These are phyloP conservation scores for Charanyca ferruginea DNA, from an alignment of 2,888 invertebrate genomes.

Conservation along the genomic window DNA sequence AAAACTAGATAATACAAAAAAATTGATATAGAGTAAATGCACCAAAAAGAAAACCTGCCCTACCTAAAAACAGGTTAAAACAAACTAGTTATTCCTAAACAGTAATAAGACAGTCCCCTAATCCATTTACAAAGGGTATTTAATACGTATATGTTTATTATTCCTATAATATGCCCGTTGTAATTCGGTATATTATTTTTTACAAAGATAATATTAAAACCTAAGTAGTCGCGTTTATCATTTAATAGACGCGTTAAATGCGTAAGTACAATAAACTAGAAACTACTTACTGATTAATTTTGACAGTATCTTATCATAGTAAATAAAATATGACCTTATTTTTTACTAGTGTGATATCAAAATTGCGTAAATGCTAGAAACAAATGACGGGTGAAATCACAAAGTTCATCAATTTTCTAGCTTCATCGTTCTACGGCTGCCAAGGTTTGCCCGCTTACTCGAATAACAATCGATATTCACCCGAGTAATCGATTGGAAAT, in stretches of 20 bases:
- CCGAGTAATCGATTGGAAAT: slow-evolving; percentile 59
- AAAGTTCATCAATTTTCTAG: not conserved
- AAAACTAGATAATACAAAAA: not conserved
- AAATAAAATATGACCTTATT: slow-evolving; percentile 34
- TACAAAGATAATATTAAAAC: slow-evolving; percentile 46
- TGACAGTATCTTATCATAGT: slow-evolving; percentile 47
- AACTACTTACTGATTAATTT: slow-evolving; percentile 44
- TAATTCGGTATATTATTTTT: slow-evolving; percentile 35
- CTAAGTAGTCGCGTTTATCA: slow-evolving; percentile 46
- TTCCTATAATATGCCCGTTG: slow-evolving; percentile 11
- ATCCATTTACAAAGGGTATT: slow-evolving; percentile 13
- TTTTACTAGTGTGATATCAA: slow-evolving; percentile 12
- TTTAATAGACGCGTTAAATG: slow-evolving; percentile 38
- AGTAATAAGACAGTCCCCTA: too few species aligned
- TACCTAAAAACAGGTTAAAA: too few species aligned
- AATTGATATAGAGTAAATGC: not conserved
- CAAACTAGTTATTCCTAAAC: too few species aligned
- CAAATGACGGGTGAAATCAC: slow-evolving; percentile 4
- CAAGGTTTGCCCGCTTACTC: slow-evolving; percentile 25
- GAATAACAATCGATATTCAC: slow-evolving; percentile 55
- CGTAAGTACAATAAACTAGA: slow-evolving; percentile 51
- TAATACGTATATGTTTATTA: not conserved
- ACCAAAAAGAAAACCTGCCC: too few species aligned
- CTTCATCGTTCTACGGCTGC: not conserved
- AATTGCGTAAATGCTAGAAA: slow-evolving; percentile 14